phyloP scores from a whole-genome alignment of 2,797 vertebrate genomes.

The Acanthornis magna region DNA sequence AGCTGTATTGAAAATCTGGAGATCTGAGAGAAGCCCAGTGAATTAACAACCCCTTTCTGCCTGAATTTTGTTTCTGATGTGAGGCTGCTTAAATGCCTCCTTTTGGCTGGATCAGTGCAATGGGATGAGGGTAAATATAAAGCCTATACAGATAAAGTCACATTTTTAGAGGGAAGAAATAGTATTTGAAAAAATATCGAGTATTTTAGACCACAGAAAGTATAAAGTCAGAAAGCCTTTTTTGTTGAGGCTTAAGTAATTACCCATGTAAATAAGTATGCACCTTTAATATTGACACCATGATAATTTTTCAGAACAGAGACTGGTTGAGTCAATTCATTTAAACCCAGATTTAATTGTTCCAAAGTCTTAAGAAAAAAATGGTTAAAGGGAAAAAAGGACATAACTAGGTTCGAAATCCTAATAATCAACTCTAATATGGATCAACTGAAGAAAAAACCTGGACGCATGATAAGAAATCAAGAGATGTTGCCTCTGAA shows the following conservation, averaged over 20 bases:
- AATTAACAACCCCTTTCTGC: neutral
- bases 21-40: slow-evolving; percentile 21
- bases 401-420: neutral
- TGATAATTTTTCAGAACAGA: neutral
- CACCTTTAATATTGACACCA: neutral
- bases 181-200: neutral
- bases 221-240: neutral
- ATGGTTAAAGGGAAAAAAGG: accelerated
- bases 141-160: neutral
- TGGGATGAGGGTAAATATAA: neutral
- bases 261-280: neutral
- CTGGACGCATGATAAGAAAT: neutral
- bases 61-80: neutral
- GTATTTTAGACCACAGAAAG: neutral
- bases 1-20: slow-evolving; percentile 18
- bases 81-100: neutral
- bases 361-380: neutral
- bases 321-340: neutral
- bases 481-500: neutral
- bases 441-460: neutral
- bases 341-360: neutral
- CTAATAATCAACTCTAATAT: neutral
- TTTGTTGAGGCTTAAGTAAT: neutral
- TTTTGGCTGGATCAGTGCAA: neutral
- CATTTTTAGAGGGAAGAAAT: neutral